Conservation (phyloP, 2,797 vertebrate species). For the Decapterus maruadsi region DNA sequence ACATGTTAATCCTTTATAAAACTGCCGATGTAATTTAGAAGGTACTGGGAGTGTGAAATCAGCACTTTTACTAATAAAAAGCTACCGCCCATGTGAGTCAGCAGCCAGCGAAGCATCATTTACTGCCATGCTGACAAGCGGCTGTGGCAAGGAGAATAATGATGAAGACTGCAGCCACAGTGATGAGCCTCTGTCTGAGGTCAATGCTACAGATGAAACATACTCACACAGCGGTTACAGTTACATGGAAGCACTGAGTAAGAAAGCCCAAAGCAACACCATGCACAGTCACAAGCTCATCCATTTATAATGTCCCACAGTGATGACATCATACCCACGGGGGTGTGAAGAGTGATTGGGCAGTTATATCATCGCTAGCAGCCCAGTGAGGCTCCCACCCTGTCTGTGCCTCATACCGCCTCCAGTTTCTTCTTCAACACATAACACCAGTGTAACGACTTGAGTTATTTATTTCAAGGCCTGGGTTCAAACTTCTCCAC, state of each 20-base stretch:
- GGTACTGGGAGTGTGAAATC: conserved; percentile 43
- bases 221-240: conserved; percentile 46
- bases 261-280: conserved; percentile 37
- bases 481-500: conserved; percentile 6
- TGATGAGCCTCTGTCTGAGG: conserved; percentile 43
- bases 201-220: conserved; percentile 34
- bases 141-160: conserved; percentile 59
- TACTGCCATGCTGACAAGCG: conserved; percentile 62
- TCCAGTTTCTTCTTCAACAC: conserved; percentile 19
- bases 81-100: conserved; percentile 25
- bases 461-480: background rate
- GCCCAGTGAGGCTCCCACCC: conserved; percentile 11
- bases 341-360: conserved; percentile 48
- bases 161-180: conserved; percentile 42
- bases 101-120: conserved; percentile 44
- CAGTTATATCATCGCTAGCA: conserved; percentile 50
- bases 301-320: conserved; percentile 59
- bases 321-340: conserved; percentile 69
- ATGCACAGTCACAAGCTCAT: conserved; percentile 57
- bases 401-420: conserved; percentile 5
- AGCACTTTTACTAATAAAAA: conserved; percentile 39
- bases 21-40: conserved; percentile 36
- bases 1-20: conserved; percentile 21
- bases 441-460: too few relatives aligned
- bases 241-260: conserved; percentile 59